Percentiles rank a stretch among this genome's conserved stretches.
Conservation (phyloP, 1,140 invertebrate genomes). For the Catajapyx aquilonaris region DNA sequence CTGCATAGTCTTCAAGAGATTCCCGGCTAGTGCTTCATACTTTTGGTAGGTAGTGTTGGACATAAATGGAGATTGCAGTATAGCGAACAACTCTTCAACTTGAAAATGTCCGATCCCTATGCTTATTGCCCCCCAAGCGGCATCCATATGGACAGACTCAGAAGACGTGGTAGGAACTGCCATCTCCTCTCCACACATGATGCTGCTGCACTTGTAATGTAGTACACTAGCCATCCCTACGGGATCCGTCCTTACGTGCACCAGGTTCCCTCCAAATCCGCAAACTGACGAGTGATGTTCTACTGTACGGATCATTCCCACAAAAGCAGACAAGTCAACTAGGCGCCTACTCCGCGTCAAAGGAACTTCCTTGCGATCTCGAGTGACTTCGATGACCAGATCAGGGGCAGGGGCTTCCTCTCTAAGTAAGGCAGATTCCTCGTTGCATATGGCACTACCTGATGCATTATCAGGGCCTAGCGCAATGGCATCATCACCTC, state of each 20-base stretch:
- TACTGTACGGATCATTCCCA: background rate
- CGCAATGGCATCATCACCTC: no score
- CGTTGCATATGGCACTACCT: no score
- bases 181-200: background rate
- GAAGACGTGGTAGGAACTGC: background rate
- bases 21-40: background rate
- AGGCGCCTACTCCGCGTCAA: background rate
- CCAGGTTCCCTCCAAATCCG: background rate
- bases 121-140: background rate
- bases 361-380: background rate
- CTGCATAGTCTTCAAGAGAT: background rate
- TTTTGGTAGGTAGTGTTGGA: background rate
- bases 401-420: no score
- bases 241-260: background rate
- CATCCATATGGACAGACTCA: background rate
- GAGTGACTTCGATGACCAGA: no score
- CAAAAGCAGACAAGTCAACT: background rate
- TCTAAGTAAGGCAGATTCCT: no score
- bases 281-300: background rate
- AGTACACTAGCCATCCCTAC: background rate
- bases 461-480: no score
- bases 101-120: background rate
- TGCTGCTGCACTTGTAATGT: background rate
- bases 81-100: background rate
- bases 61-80: background rate